These are phyloP conservation scores for Perca fluviatilis DNA, from an alignment of 2,113 vertebrate genomes.

Conservation along the genomic window DNA sequence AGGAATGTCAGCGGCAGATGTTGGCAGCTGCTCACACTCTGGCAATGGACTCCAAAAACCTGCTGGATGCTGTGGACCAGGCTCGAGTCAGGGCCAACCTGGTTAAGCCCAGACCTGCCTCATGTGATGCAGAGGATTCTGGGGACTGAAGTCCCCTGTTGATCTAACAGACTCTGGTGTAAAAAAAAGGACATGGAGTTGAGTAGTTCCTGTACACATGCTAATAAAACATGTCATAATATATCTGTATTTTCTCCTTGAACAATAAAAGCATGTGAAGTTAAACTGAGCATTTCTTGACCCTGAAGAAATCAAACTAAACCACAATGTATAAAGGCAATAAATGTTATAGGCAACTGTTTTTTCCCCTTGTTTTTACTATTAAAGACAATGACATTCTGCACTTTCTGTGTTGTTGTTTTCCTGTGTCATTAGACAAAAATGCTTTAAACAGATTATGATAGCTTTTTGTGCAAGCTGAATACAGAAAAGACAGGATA, in stretches of 20 bases:
- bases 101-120: constrained; percentile 76
- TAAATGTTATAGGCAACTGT: not conserved
- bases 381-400: not conserved
- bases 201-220: not conserved
- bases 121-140: constrained; percentile 81
- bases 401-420: not conserved
- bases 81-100: constrained; percentile 89
- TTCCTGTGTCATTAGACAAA: not conserved
- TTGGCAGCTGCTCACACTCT: constrained; percentile 92
- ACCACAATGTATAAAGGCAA: not conserved
- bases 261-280: not conserved
- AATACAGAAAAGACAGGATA: not conserved
- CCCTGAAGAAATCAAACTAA: not conserved
- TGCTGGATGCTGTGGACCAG: constrained; percentile 96
- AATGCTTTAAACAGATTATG: not conserved
- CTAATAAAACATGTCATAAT: constrained; percentile 11
- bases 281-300: constrained; percentile 5
- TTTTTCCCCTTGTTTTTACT: constrained; percentile 1
- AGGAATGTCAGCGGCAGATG: constrained; percentile 95
- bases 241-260: not conserved
- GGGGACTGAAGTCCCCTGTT: not conserved
- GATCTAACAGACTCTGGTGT: not conserved
- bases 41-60: constrained; percentile 95
- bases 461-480: not conserved
- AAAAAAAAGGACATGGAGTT: not conserved